Evolutionary conservation across 2,888 invertebrate species (phyloP).

Genomic region (Patella depressa): DNA sequence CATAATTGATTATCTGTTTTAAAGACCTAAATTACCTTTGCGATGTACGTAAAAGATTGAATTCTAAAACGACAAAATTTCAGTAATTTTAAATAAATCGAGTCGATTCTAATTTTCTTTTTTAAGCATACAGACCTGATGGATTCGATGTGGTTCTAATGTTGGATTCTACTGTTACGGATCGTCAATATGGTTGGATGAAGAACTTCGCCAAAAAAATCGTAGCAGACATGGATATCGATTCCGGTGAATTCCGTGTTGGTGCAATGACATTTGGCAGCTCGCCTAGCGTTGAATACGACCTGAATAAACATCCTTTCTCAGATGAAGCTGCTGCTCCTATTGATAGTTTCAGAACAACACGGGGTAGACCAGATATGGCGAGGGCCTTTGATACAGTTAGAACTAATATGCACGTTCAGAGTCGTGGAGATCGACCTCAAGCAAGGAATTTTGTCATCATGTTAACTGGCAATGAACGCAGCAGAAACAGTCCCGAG

Average conservation of each 20-base stretch:
- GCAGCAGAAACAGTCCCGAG: constrained; percentile 37
- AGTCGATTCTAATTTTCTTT: neutral
- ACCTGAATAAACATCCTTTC: constrained; percentile 45
- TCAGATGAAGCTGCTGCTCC: constrained; percentile 37
- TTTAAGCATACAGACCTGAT: constrained; percentile 32
- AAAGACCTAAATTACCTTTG: too few species aligned
- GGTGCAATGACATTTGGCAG: constrained; percentile 49
- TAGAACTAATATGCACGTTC: constrained; percentile 48
- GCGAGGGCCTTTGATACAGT: constrained; percentile 54
- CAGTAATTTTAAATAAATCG: constrained; percentile 4
- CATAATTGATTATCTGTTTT: too few species aligned
- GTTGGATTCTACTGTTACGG: constrained; percentile 53
- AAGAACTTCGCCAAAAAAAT: constrained; percentile 39
- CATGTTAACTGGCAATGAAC: constrained; percentile 52
- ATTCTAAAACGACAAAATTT: neutral
- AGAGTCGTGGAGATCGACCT: constrained; percentile 51
- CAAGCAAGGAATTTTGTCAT: constrained; percentile 55
- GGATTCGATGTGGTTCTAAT: constrained; percentile 51
- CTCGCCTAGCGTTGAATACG: constrained; percentile 36
- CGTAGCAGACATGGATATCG: constrained; percentile 39
- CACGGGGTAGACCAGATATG: constrained; percentile 51
- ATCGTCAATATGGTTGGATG: constrained; percentile 40
- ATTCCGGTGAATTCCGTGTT: constrained; percentile 47
- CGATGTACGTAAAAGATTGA: too few species aligned
- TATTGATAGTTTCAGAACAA: constrained; percentile 19